These are phyloP conservation scores for Oplegnathus fasciatus DNA, from an alignment of 2,113 vertebrate genomes.

Conservation along the genomic window DNA sequence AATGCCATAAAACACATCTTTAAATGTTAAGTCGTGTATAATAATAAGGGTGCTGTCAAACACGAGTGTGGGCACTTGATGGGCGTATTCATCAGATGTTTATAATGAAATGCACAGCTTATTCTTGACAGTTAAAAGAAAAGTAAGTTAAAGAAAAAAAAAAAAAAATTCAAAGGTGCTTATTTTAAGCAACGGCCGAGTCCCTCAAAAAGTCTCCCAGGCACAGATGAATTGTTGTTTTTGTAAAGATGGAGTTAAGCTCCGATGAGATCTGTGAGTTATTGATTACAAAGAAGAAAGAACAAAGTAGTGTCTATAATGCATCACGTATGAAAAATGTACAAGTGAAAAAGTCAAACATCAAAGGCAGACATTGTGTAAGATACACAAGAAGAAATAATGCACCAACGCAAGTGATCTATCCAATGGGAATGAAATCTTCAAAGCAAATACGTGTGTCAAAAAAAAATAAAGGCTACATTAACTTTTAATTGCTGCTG, in stretches of 20 bases:
- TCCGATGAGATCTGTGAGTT: conserved; percentile 24
- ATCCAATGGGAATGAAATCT: conserved; percentile 46
- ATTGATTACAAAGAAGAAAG: conserved; percentile 51
- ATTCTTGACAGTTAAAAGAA: not conserved
- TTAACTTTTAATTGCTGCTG: conserved; percentile 68
- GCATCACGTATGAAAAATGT: conserved; percentile 37
- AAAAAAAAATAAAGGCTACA: conserved; percentile 44
- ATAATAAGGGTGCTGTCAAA: conserved; percentile 1
- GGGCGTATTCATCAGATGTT: not conserved
- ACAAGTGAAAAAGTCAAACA: conserved; percentile 49
- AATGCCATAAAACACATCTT: not conserved
- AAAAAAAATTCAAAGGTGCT: conserved; percentile 7
- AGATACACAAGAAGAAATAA: conserved; percentile 53
- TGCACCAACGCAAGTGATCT: conserved; percentile 34
- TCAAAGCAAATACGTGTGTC: conserved; percentile 53
- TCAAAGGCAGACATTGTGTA: conserved; percentile 57
- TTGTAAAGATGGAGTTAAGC: conserved; percentile 15
- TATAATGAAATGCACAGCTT: not conserved
- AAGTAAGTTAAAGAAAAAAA: not conserved
- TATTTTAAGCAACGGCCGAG: conserved; percentile 3
- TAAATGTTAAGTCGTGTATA: not conserved
- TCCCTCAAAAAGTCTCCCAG: conserved; percentile 16
- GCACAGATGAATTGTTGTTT: conserved; percentile 11
- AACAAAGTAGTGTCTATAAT: conserved; percentile 57
- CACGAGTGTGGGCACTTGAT: not conserved